A percentile compares a stretch with the other conserved stretches of the same genome.
These are phyloP conservation scores for Drosophila quinaria DNA, from an alignment of 2,888 invertebrate genomes.

Conservation along the genomic window DNA sequence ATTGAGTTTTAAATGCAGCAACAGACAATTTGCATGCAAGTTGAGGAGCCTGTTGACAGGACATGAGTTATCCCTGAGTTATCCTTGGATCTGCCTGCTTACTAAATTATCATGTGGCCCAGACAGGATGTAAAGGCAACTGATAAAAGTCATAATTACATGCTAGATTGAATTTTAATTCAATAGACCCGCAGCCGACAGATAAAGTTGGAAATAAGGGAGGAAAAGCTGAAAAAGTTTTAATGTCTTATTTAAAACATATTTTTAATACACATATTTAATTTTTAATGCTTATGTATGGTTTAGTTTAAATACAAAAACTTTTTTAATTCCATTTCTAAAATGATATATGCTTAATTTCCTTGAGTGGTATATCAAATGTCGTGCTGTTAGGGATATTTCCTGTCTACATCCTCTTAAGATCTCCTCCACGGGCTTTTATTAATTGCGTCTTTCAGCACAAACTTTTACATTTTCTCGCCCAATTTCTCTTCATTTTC, in stretches of 20 bases:
- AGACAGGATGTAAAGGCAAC: conserved; percentile 36
- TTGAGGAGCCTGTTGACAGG: conserved; percentile 34
- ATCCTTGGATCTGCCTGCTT: conserved; percentile 17
- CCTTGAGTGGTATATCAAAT: conserved; percentile 19
- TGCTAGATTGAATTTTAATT: conserved; percentile 85
- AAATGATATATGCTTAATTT: conserved; percentile 19
- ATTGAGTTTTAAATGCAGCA: conserved; percentile 68
- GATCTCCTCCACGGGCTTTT: conserved; percentile 20
- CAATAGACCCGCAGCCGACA: conserved; percentile 54
- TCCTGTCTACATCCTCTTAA: conserved; percentile 40
- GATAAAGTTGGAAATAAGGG: background rate
- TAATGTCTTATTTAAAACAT: background rate
- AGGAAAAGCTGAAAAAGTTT: background rate
- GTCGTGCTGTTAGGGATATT: conserved; percentile 30
- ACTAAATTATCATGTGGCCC: conserved; percentile 26
- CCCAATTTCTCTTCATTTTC: conserved; percentile 66
- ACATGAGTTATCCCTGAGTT: conserved; percentile 24
- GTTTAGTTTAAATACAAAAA: background rate
- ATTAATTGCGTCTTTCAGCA: conserved; percentile 66
- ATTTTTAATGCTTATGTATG: background rate
- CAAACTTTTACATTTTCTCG: conserved; percentile 41
- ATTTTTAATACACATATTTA: background rate
- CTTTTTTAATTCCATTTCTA: background rate
- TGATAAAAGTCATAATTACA: conserved; percentile 84
- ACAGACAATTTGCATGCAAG: conserved; percentile 71